Evolutionary conservation across 1,140 invertebrate species (phyloP).

Genomic region (Aricia agestis): DNA sequence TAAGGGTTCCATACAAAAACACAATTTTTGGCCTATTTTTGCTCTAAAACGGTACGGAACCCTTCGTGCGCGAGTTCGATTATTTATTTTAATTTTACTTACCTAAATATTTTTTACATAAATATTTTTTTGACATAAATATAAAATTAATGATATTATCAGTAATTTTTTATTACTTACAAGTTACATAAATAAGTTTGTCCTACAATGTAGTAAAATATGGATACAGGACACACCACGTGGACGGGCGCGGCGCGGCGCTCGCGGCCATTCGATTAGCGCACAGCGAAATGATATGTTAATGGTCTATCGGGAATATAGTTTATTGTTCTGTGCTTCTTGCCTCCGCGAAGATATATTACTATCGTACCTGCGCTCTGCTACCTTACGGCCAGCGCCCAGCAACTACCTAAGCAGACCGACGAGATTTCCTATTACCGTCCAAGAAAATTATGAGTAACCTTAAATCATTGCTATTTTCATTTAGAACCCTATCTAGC

Average conservation of each 20-base stretch:
- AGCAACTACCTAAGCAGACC: not conserved
- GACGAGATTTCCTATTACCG: not conserved
- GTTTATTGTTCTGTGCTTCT: slow-evolving; percentile 48
- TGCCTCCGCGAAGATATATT: slow-evolving; percentile 28
- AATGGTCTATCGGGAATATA: slow-evolving; percentile 54
- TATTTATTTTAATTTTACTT: too few relatives aligned
- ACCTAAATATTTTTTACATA: too few relatives aligned
- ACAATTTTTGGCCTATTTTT: too few relatives aligned
- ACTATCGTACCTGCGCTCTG: slow-evolving; percentile 2
- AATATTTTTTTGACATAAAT: too few relatives aligned
- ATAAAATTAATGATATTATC: too few relatives aligned
- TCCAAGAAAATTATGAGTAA: not conserved
- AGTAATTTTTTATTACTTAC: too few relatives aligned
- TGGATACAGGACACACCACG: slow-evolving; percentile 16
- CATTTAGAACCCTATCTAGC: not conserved
- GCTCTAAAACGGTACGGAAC: too few relatives aligned
- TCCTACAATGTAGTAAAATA: not conserved
- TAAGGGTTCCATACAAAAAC: too few relatives aligned
- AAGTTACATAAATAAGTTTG: not conserved
- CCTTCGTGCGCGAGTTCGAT: too few relatives aligned
- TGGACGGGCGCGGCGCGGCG: slow-evolving; percentile 20
- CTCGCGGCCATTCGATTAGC: slow-evolving; percentile 54
- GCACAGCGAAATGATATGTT: slow-evolving; percentile 57
- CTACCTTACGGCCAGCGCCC: slow-evolving; percentile 2
- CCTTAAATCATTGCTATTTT: not conserved